Conservation (phyloP, 2,888 invertebrate genomes). For the Ornithoptera alexandrae region DNA sequence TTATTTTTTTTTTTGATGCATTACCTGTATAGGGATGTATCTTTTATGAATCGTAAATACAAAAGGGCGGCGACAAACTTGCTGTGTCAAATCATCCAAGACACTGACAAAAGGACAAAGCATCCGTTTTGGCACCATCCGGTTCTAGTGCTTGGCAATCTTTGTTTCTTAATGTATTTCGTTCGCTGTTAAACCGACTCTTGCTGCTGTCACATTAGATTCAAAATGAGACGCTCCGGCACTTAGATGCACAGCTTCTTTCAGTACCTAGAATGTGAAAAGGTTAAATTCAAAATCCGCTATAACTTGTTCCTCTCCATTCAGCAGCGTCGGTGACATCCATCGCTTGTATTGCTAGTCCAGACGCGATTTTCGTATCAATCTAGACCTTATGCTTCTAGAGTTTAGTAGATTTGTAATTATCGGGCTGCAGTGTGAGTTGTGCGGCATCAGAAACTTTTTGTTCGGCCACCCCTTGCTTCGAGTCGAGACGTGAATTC, state of each 20-base stretch:
- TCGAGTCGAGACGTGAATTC: slow-evolving; percentile 62
- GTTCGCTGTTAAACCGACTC: slow-evolving; percentile 32
- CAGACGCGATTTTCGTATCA: slow-evolving; percentile 45
- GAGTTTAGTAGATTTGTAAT: slow-evolving; percentile 47
- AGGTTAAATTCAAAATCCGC: slow-evolving; percentile 47
- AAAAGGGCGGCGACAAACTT: slow-evolving; percentile 20
- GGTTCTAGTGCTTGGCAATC: slow-evolving; percentile 37
- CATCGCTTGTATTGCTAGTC: slow-evolving; percentile 48
- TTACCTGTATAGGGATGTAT: too few species aligned
- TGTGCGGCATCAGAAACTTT: slow-evolving; percentile 46
- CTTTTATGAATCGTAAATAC: slow-evolving; percentile 17
- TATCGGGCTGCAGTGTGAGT: slow-evolving; percentile 41
- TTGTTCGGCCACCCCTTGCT: slow-evolving; percentile 53
- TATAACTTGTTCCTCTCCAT: slow-evolving; percentile 65
- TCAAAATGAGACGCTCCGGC: slow-evolving; percentile 34
- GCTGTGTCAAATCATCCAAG: slow-evolving; percentile 27
- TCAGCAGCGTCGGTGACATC: slow-evolving; percentile 56
- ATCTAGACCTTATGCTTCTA: slow-evolving; percentile 64
- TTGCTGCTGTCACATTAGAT: slow-evolving; percentile 40
- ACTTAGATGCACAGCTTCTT: slow-evolving; percentile 25
- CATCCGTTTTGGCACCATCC: slow-evolving; percentile 43
- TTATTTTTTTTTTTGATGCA: too few species aligned
- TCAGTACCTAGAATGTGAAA: slow-evolving; percentile 33
- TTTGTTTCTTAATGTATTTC: slow-evolving; percentile 32
- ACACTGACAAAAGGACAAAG: slow-evolving; percentile 32